Conservation (phyloP, 2,888 invertebrate species). For the Elysia crispata region DNA sequence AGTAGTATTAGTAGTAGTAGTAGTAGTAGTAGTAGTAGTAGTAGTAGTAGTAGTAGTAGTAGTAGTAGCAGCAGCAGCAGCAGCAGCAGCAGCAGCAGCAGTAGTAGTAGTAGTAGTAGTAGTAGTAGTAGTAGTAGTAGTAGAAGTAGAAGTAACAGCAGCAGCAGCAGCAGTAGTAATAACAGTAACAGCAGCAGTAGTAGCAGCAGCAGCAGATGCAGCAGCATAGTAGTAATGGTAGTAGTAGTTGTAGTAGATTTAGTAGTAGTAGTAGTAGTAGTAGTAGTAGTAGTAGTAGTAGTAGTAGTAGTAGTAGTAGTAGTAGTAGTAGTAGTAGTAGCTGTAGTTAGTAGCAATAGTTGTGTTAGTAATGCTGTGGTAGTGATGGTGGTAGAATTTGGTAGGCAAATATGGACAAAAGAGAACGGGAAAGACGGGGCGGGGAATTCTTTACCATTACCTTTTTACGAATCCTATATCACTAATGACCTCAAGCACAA, state of each 20-base stretch:
- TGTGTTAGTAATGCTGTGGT: not conserved
- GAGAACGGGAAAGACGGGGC: too few species aligned
- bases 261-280: not conserved
- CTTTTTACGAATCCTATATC: too few species aligned
- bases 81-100: not conserved
- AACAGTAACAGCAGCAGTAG: not conserved
- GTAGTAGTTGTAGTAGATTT: not conserved
- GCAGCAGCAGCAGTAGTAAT: slow-evolving; percentile 2
- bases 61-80: slow-evolving; percentile 1
- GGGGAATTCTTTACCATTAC: too few species aligned
- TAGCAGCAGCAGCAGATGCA: too few species aligned
- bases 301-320: slow-evolving; percentile 11
- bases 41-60: slow-evolving; percentile 17
- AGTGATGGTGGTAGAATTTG: not conserved
- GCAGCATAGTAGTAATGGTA: not conserved
- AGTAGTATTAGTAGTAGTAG: not conserved
- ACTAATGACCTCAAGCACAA: too few species aligned
- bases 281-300: not conserved
- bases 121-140: slow-evolving; percentile 17
- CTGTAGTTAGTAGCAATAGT: not conserved
- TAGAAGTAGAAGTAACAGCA: slow-evolving; percentile 12
- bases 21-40: slow-evolving; percentile 29
- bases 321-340: slow-evolving; percentile 17
- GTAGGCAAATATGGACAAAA: too few species aligned
- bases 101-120: slow-evolving; percentile 20